phyloP scores from a whole-genome alignment of 1,140 invertebrate genomes.

The Drosophila lowei region DNA sequence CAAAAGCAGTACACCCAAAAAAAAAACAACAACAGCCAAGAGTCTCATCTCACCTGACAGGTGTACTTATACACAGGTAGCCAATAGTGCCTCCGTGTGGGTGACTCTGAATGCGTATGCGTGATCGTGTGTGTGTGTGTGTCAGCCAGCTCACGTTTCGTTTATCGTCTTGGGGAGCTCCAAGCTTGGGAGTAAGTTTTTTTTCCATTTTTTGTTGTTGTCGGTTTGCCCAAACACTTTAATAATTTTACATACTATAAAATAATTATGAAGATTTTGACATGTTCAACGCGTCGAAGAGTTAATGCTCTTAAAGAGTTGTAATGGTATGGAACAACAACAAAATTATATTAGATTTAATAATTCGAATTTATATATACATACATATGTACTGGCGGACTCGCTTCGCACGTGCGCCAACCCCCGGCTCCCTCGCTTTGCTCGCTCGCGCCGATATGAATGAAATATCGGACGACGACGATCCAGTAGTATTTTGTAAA shows the following conservation, averaged over 20 bases:
- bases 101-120: background rate
- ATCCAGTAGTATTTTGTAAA: no score
- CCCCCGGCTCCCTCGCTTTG: no score
- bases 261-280: conserved; percentile 32
- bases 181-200: conserved; percentile 36
- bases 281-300: conserved; percentile 5
- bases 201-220: no score
- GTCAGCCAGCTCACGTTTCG: conserved; percentile 71
- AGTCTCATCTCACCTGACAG: conserved; percentile 70
- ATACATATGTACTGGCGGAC: no score
- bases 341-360: no score
- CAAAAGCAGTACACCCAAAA: conserved; percentile 1
- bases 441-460: no score
- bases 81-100: conserved; percentile 1
- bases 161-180: conserved; percentile 42
- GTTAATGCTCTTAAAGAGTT: conserved; percentile 32
- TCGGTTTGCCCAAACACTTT: conserved; percentile 53
- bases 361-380: no score
- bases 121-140: conserved; percentile 25
- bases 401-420: no score
- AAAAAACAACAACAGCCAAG: conserved; percentile 38
- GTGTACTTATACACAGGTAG: conserved; percentile 57
- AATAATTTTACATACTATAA: conserved; percentile 46
- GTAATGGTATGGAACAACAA: no score
- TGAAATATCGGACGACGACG: no score